Evolutionary conservation across 2,113 vertebrate genomes (phyloP), one percentile per base, ranked within the genome.

Genomic region (Cheilinus undulatus): DNA sequence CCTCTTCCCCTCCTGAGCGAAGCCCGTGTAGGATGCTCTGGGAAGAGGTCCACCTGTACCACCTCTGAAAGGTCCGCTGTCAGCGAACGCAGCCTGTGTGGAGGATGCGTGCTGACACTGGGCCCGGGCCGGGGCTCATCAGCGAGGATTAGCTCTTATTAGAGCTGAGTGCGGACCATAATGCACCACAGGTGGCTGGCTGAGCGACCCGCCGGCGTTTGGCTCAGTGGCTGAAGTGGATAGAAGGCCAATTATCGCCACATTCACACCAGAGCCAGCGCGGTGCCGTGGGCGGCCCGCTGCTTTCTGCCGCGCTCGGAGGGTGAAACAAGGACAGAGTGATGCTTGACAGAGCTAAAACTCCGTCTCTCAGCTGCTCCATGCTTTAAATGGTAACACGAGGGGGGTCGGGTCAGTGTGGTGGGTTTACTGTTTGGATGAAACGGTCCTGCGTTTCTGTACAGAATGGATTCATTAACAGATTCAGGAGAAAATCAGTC

Each of bases 171-270:
- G 80, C 8, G 15, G 57, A 17, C 83, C 80, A 84, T 78, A 86
- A 86, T 88, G 86, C 80, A 78, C 73, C 78, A 67, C 86, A 85
- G 86, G 83, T 80, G 80, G 62, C 78, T 0, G 67, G 49, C 52
- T 30, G 71, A 81, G 75, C 38, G 65, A 85, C 56, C 73, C 40
- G 77, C 64, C 34, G 42, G 79, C 48, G 17, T 64, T 90, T 77
- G 84, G 79, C 74, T 87, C 76, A 0, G 38, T 42, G 52, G 63
- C 48, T 70, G 63, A 70, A 87, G 80, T 76, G 72, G 83, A 76
- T 67, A 24, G 76, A 73, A 67, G 70, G 64, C 73, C 81, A 83
- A 87, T 88, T 90, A 89, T 56, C 51, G 1, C 32, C 64, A 48
- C 58, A 10, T 74, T 69, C 61, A 49, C 72, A 56, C 59, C 65